Percentiles rank a stretch among this genome's conserved stretches.
phyloP scores from a whole-genome alignment of 2,113 vertebrate species.

The Axis porcinus region DNA sequence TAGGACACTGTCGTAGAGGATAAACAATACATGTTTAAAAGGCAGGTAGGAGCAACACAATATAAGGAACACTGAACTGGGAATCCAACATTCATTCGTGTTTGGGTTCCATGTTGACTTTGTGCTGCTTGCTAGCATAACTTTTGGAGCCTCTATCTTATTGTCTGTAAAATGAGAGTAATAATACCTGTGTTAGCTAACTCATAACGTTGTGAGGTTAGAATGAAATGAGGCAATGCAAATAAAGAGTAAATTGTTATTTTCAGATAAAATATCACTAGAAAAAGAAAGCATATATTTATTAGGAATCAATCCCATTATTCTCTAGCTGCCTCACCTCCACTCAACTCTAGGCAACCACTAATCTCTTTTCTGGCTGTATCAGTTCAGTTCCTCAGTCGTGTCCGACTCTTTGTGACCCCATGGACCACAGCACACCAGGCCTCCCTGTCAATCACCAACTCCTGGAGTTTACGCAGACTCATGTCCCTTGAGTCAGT shows the following conservation, averaged over 20 bases:
- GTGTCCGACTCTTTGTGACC: not conserved
- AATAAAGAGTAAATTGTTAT: not conserved
- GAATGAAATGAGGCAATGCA: not conserved
- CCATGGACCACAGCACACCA: not conserved
- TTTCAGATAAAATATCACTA: not conserved
- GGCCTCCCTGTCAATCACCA: not conserved
- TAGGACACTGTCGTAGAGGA: constrained; percentile 10
- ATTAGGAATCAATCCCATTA: not conserved
- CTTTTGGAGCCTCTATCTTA: not conserved
- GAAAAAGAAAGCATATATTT: not conserved
- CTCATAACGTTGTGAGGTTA: not conserved
- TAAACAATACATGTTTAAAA: not conserved
- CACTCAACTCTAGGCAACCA: not conserved
- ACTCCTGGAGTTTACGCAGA: not conserved
- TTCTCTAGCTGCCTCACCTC: not conserved
- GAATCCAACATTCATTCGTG: not conserved
- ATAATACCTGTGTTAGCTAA: not conserved
- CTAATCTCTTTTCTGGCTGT: not conserved
- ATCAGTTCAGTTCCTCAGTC: not conserved
- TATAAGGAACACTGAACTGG: not conserved
- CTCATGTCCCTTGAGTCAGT: not conserved
- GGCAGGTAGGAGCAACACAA: not conserved
- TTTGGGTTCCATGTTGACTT: not conserved
- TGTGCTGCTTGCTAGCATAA: not conserved
- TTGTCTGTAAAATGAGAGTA: not conserved